Percentiles rank a stretch among this genome's conserved stretches.
phyloP scores from a whole-genome alignment of 1,140 invertebrate genomes.

The Archegozetes longisetosus region DNA sequence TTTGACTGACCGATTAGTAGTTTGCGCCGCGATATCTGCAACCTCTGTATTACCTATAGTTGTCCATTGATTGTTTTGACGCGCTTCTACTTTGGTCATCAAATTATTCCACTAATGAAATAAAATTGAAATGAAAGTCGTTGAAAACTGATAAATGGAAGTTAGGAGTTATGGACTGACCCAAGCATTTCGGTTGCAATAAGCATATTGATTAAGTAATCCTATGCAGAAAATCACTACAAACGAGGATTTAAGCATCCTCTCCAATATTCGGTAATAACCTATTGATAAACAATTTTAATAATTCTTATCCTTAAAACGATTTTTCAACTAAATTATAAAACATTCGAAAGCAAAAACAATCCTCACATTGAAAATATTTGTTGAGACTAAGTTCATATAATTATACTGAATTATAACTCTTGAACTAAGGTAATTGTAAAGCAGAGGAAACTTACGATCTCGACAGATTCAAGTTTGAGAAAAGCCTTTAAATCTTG shows the following conservation, averaged over 20 bases:
- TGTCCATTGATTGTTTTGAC: background rate
- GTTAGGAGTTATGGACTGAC: background rate
- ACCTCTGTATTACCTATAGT: background rate
- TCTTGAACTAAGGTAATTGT: too few relatives aligned
- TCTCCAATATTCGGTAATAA: background rate
- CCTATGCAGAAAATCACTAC: background rate
- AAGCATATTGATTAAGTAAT: background rate
- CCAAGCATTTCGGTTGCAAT: background rate
- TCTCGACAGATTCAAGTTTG: too few relatives aligned
- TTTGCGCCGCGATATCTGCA: background rate
- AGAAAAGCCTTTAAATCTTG: too few relatives aligned
- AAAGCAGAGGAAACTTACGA: too few relatives aligned
- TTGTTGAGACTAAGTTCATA: too few relatives aligned
- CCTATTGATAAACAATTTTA: too few relatives aligned
- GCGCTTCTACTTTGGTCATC: background rate
- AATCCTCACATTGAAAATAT: too few relatives aligned
- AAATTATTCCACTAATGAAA: background rate
- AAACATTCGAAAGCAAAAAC: too few relatives aligned
- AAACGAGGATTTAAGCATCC: background rate
- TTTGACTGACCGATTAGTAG: background rate
- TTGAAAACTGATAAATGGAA: too few relatives aligned
- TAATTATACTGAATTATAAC: too few relatives aligned
- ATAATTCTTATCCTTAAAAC: too few relatives aligned
- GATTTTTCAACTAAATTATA: too few relatives aligned
- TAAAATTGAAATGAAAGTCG: background rate